These are phyloP conservation scores for Tyria jacobaeae DNA, from an alignment of 2,888 invertebrate species.

Conservation along the genomic window DNA sequence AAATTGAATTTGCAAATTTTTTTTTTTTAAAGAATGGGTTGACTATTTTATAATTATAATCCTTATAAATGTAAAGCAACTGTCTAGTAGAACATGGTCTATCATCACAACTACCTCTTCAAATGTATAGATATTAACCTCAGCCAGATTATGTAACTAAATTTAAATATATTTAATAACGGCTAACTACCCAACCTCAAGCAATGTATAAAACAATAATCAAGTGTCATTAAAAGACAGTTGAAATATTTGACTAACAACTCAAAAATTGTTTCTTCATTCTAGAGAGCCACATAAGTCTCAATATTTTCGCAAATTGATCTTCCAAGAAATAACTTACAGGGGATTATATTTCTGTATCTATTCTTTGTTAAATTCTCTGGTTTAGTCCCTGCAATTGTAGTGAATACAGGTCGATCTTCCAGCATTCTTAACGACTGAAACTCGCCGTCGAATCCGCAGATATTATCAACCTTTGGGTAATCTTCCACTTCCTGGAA, in stretches of 20 bases:
- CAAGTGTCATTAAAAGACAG: neutral
- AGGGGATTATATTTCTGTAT: constrained; percentile 99
- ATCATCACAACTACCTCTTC: too few species aligned
- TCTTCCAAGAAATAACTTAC: constrained; percentile 59
- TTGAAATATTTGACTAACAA: neutral
- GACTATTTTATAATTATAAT: too few species aligned
- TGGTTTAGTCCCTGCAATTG: constrained; percentile 94
- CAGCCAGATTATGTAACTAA: neutral
- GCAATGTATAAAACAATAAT: neutral
- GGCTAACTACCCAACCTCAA: neutral
- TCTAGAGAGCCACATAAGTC: neutral
- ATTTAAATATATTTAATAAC: neutral
- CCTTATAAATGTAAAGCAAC: too few species aligned
- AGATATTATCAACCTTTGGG: constrained; percentile 55
- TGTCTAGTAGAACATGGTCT: too few species aligned
- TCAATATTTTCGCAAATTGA: neutral
- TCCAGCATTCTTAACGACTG: constrained; percentile 97
- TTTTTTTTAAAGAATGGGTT: too few species aligned
- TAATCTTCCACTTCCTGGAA: constrained; percentile 64
- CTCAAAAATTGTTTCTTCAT: neutral
- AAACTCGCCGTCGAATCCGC: constrained; percentile 97
- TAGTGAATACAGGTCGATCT: constrained; percentile 94
- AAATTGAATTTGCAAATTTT: too few species aligned
- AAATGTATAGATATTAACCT: too few species aligned
- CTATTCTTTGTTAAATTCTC: constrained; percentile 97